Percentiles rank a stretch among this genome's conserved stretches.
These are phyloP conservation scores for Toxotes chatareus DNA, from an alignment of 2,113 vertebrate species.

Conservation along the genomic window DNA sequence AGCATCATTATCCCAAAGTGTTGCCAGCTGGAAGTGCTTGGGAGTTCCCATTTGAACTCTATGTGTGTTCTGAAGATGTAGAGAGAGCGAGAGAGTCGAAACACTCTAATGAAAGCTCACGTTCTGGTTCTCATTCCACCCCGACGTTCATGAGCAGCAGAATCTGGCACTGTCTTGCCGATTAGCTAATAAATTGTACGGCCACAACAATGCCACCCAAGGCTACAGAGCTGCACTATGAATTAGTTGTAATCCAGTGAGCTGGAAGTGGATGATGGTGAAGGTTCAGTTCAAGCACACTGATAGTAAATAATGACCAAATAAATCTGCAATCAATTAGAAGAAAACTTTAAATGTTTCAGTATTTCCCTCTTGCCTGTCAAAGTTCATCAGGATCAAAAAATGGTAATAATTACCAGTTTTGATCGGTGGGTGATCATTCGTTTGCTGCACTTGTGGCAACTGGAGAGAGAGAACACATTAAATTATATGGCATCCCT, in stretches of 20 bases:
- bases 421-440: slow-evolving; percentile 14
- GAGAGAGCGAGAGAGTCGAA: slow-evolving; percentile 60
- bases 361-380: slow-evolving; percentile 29
- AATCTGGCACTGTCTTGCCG: slow-evolving; percentile 73
- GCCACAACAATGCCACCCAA: slow-evolving; percentile 74
- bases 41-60: slow-evolving; percentile 82
- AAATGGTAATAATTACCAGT: slow-evolving; percentile 23
- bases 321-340: slow-evolving; percentile 53
- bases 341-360: slow-evolving; percentile 44
- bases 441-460: neutral
- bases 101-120: slow-evolving; percentile 67
- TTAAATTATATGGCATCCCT: neutral
- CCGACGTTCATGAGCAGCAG: slow-evolving; percentile 72
- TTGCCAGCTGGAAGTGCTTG: slow-evolving; percentile 84
- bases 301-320: slow-evolving; percentile 52
- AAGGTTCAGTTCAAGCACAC: slow-evolving; percentile 32
- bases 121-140: slow-evolving; percentile 73
- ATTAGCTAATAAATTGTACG: slow-evolving; percentile 73
- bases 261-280: slow-evolving; percentile 57
- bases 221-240: slow-evolving; percentile 49
- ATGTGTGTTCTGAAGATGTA: slow-evolving; percentile 80
- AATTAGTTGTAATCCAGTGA: slow-evolving; percentile 61
- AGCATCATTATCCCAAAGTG: slow-evolving; percentile 83
- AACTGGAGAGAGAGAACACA: neutral
- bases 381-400: slow-evolving; percentile 39